Base-by-base conservation (phyloP, 2,113 vertebrate species). In the Strigops habroptila region DNA sequence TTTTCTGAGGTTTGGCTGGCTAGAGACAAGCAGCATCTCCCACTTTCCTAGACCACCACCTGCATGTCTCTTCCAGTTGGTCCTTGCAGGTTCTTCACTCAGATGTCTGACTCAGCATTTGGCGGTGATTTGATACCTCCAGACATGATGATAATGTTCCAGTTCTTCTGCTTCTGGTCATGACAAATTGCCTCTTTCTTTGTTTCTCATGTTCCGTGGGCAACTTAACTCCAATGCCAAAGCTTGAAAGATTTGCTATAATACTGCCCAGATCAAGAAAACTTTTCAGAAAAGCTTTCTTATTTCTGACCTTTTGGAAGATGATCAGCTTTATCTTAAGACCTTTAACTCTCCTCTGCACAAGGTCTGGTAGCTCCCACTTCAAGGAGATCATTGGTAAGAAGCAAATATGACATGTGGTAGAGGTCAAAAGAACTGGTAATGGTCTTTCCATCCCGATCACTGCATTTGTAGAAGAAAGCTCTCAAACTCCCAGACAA, bases 21-120 rank as follows among this genome's bases (percentile, higher is more conserved):
- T 75, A 75, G 41, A 49, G 23, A 70, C 2, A 3, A 70, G 39
- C 49, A 71, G 39, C 8, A 68, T 73, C 84, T 93, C 70, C 51
- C 69, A 25, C 30, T 60, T 94, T 84, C 57, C 43, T 79, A 17
- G 43, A 78, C 28, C 22, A 73, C 9, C 19, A 69, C 23, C 51
- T 53, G 31, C 2, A 0, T 46, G 43, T 63, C 55, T 74, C 31
- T 74, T 93, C 49, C 55, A 75, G 39, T 21, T 71, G 60, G 18
- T 82, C 93, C 77, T 89, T 60, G 77, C 48, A 82, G n/a, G 51
- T 92, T 95, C 83, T 89, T 91, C 43, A 27, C 86, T 88, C 65
- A 76, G 62, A 44, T 69, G 39, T 48, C 77, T 92, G 69, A 92
- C 81, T 95, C 84, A 97, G 80, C 94, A 89, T 51, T 85, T 65